A percentile compares a stretch with the other conserved stretches of the same genome.
Evolutionary conservation across 2,113 vertebrate genomes (phyloP).

Genomic region (Patagioenas fasciata): DNA sequence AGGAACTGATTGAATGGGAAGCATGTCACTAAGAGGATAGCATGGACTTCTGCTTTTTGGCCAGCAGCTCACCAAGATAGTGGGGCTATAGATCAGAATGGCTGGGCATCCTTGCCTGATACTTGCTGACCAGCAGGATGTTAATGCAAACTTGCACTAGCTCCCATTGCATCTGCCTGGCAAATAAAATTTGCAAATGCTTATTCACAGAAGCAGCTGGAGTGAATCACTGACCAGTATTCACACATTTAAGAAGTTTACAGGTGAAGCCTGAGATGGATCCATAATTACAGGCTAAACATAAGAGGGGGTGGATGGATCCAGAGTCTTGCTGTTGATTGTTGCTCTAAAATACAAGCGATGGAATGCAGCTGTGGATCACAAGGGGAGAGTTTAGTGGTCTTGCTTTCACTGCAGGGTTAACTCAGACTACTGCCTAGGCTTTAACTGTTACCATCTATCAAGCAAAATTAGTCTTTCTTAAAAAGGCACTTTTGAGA

Average conservation of each 20-base stretch:
- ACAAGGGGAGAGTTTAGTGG: neutral
- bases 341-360: neutral
- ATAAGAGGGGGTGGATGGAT: neutral
- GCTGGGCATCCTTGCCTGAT: rapidly evolving
- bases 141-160: neutral
- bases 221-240: neutral
- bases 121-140: neutral
- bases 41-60: neutral
- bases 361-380: neutral
- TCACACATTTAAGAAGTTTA: neutral
- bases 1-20: neutral
- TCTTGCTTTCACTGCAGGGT: neutral
- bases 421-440: neutral
- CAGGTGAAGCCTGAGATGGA: neutral
- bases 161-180: neutral
- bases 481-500: neutral
- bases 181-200: neutral
- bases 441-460: neutral
- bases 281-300: neutral
- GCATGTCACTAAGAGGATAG: neutral
- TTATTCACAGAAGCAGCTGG: neutral
- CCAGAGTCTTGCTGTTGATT: neutral
- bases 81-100: neutral
- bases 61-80: neutral
- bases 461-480: neutral